phyloP scores from a whole-genome alignment of 2,113 vertebrate genomes.

The Entosphenus tridentatus region DNA sequence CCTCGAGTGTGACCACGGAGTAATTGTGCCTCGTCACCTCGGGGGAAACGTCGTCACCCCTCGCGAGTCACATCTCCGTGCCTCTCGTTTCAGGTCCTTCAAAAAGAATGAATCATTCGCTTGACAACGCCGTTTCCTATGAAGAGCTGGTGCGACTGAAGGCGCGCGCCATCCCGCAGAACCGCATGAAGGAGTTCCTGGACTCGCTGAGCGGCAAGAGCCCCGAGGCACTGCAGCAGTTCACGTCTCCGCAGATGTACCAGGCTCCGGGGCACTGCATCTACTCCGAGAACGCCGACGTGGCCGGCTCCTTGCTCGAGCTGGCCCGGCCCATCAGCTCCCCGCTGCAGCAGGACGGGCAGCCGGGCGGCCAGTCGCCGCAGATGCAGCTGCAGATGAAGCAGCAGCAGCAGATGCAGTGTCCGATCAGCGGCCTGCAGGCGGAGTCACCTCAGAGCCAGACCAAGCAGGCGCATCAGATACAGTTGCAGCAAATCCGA shows the following conservation, averaged over 20 bases:
- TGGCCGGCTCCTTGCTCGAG: conserved; percentile 90
- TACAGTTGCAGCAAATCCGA: conserved; percentile 57
- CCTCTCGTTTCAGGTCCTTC: neutral
- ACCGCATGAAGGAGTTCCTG: conserved; percentile 98
- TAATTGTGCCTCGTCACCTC: accelerated
- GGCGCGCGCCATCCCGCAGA: conserved; percentile 77
- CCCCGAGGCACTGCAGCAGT: conserved; percentile 81
- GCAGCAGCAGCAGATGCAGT: conserved; percentile 38
- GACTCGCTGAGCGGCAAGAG: conserved; percentile 82
- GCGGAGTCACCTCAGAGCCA: conserved; percentile 46
- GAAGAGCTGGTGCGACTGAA: conserved; percentile 96
- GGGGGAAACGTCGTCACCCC: neutral
- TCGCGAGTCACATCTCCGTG: neutral
- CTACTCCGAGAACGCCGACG: conserved; percentile 94
- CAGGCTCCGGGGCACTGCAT: conserved; percentile 75
- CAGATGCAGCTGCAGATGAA: conserved; percentile 5
- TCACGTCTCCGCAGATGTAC: conserved; percentile 77
- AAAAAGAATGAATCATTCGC: conserved; percentile 68
- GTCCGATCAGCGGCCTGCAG: conserved; percentile 30
- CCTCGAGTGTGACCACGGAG: neutral
- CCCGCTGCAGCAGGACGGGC: conserved; percentile 24
- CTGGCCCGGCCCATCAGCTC: conserved; percentile 81
- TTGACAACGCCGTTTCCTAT: conserved; percentile 92
- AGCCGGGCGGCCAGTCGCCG: neutral
- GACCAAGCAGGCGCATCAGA: conserved; percentile 56